Evolutionary conservation across 2,888 invertebrate genomes (phyloP).

Genomic region (Melikaiella ostensackeni): DNA sequence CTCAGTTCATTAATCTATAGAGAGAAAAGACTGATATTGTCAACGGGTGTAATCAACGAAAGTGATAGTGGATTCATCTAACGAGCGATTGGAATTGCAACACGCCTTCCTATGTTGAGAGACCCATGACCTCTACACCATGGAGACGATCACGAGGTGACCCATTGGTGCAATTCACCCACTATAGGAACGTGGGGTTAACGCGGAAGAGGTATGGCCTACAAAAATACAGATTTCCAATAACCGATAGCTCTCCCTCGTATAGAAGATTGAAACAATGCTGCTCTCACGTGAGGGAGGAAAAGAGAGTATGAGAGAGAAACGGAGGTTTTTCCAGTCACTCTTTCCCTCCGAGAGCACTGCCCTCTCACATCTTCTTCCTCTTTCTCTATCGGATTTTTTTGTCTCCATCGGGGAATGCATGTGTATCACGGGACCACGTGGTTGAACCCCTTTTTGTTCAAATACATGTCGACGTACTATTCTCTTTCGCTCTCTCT

Average conservation of each 20-base stretch:
- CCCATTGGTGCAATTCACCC: constrained; percentile 64
- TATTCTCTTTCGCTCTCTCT: constrained; percentile 47
- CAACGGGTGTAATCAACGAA: constrained; percentile 42
- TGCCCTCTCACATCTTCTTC: too few relatives aligned
- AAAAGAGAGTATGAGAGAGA: constrained; percentile 22
- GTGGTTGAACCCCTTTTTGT: constrained; percentile 65
- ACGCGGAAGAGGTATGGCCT: constrained; percentile 66
- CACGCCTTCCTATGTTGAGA: constrained; percentile 41
- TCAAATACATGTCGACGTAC: constrained; percentile 39
- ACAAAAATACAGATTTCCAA: constrained; percentile 76
- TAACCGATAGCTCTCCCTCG: constrained; percentile 69
- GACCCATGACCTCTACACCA: constrained; percentile 36
- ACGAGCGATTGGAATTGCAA: constrained; percentile 37
- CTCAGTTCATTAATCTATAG: not conserved
- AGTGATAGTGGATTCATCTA: constrained; percentile 41
- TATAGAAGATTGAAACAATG: constrained; percentile 53
- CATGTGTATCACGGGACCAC: constrained; percentile 63
- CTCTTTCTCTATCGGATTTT: constrained; percentile 41
- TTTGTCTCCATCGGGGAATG: constrained; percentile 56
- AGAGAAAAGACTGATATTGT: constrained; percentile 42
- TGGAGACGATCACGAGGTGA: constrained; percentile 61
- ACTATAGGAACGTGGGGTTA: constrained; percentile 39
- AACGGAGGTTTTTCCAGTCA: constrained; percentile 32
- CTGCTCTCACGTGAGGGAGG: constrained; percentile 38
- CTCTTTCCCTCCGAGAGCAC: constrained; percentile 43